These are phyloP conservation scores for Drosophila bocki DNA, from an alignment of 1,140 invertebrate species.

Conservation along the genomic window DNA sequence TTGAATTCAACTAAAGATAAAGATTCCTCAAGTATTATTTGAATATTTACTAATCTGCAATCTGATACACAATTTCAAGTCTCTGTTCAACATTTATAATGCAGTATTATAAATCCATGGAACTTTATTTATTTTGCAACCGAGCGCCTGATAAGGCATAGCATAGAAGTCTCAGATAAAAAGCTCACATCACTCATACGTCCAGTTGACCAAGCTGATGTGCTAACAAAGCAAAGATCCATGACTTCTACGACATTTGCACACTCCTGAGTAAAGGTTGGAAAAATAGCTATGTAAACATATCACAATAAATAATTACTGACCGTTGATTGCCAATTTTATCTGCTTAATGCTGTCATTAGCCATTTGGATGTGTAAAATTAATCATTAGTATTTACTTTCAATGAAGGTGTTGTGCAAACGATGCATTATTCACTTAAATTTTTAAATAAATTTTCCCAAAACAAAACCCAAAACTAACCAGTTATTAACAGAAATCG, in stretches of 20 bases:
- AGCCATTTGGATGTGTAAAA: neutral
- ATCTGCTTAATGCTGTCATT: constrained; percentile 8
- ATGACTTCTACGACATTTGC: constrained; percentile 26
- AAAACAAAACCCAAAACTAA: neutral
- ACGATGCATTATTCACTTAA: neutral
- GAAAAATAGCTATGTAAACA: constrained; percentile 6
- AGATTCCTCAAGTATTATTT: neutral
- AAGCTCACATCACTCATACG: constrained; percentile 44
- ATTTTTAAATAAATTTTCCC: neutral
- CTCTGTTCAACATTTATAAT: constrained; percentile 2
- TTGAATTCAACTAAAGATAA: neutral
- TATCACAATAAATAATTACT: constrained; percentile 19
- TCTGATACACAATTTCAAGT: neutral
- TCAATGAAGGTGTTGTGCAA: constrained; percentile 14
- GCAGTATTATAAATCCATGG: constrained; percentile 4
- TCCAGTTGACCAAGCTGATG: constrained; percentile 37
- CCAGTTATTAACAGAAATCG: constrained; percentile 3
- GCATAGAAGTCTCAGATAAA: constrained; percentile 23
- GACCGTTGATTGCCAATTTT: constrained; percentile 9
- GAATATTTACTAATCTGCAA: neutral
- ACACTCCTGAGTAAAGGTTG: constrained; percentile 9
- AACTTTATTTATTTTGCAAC: constrained; percentile 24
- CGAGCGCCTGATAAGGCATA: constrained; percentile 2
- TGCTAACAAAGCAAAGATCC: constrained; percentile 20
- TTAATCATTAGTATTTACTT: constrained; percentile 3